phyloP scores from a whole-genome alignment of 2,113 vertebrate species.

The Ardeotis arabs region DNA sequence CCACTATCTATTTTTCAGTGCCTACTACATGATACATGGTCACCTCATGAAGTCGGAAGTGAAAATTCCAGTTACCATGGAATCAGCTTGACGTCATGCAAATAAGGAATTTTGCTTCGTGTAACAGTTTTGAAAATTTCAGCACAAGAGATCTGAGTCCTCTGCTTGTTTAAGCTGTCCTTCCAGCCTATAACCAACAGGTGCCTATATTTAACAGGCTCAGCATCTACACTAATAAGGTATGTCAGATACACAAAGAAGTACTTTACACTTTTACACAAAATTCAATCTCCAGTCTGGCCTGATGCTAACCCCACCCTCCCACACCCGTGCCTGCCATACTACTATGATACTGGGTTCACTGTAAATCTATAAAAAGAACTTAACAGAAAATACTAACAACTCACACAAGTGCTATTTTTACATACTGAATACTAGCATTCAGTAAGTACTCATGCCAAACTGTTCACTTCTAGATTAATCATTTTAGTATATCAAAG shows the following conservation, averaged over 20 bases:
- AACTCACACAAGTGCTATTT: neutral
- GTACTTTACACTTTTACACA: neutral
- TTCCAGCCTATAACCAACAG: neutral
- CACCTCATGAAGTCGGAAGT: neutral
- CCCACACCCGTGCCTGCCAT: neutral
- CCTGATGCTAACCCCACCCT: neutral
- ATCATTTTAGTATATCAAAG: neutral
- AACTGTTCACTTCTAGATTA: neutral
- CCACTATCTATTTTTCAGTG: neutral
- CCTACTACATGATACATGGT: fast-evolving
- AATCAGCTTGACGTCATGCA: neutral
- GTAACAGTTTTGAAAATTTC: neutral
- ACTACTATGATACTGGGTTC: neutral
- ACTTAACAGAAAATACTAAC: neutral
- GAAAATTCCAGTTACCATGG: neutral
- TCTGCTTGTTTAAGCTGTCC: neutral
- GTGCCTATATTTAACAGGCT: neutral
- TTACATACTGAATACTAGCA: neutral
- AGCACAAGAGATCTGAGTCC: neutral
- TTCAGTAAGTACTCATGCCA: neutral
- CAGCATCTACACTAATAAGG: neutral
- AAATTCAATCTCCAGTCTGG: neutral
- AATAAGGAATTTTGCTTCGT: neutral
- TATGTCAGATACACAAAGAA: neutral
- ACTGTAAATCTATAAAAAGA: neutral